phyloP scores from a whole-genome alignment of 2,797 vertebrate genomes.

The Ceyx erithaca region DNA sequence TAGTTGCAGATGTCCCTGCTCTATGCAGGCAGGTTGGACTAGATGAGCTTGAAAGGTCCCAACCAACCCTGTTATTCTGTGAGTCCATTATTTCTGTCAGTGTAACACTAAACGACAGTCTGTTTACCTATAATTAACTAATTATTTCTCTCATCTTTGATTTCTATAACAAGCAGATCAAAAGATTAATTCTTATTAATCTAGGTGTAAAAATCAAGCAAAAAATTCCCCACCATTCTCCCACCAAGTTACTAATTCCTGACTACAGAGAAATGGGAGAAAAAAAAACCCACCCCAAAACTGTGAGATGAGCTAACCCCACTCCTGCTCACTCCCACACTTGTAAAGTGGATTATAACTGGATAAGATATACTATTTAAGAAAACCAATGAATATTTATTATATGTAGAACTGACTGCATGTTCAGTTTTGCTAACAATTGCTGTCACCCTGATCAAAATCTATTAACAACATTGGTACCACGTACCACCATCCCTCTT shows the following conservation, averaged over 20 bases:
- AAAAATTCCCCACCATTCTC: accelerated
- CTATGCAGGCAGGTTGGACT: too few relatives aligned
- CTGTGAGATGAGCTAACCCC: accelerated
- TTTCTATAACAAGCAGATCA: too few relatives aligned
- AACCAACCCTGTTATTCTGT: too few relatives aligned
- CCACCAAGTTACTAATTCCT: background rate
- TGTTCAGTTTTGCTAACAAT: background rate
- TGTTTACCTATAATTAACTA: too few relatives aligned
- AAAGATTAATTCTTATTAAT: too few relatives aligned
- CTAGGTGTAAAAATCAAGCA: background rate
- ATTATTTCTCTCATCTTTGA: too few relatives aligned
- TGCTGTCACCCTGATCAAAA: background rate
- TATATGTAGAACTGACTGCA: background rate
- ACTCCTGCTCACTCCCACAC: background rate
- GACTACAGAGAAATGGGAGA: background rate
- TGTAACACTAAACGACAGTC: too few relatives aligned
- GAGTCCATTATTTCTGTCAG: too few relatives aligned
- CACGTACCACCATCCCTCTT: background rate
- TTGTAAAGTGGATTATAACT: background rate
- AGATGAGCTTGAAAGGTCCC: too few relatives aligned
- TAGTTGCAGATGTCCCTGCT: too few relatives aligned
- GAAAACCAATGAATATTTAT: background rate
- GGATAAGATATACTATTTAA: background rate
- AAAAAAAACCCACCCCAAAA: too few relatives aligned
- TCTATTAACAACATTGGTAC: background rate